Evolutionary conservation across 2,113 vertebrate genomes (phyloP).

Genomic region (Anarrhichthys ocellatus): DNA sequence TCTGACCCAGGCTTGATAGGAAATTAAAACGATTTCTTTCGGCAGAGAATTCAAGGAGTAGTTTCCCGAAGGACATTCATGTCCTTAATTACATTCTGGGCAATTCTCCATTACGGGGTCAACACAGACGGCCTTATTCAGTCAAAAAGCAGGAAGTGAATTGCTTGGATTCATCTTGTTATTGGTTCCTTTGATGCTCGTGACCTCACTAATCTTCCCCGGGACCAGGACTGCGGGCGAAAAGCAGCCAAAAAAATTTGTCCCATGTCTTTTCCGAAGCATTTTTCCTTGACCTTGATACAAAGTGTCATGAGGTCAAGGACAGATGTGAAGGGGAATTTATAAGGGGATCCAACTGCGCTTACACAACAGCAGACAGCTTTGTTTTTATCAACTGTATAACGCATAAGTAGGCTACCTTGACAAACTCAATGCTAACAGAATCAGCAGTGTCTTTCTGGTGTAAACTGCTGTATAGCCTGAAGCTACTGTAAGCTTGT

Average conservation of each 20-base stretch:
- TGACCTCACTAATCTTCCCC: conserved; percentile 41
- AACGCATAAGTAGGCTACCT: not conserved
- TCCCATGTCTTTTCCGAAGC: not conserved
- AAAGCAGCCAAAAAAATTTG: not conserved
- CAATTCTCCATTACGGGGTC: conserved; percentile 53
- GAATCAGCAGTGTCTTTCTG: not conserved
- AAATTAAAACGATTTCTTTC: conserved; percentile 68
- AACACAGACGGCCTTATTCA: conserved; percentile 39
- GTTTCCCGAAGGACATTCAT: conserved; percentile 68
- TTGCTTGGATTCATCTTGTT: conserved; percentile 41
- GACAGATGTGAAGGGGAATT: not conserved
- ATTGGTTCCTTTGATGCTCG: conserved; percentile 40
- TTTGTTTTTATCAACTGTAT: not conserved
- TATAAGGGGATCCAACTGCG: not conserved
- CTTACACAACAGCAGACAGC: not conserved
- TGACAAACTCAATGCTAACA: not conserved
- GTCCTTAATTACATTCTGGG: conserved; percentile 64
- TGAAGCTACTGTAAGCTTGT: not conserved
- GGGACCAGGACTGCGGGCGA: not conserved
- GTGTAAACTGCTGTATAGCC: not conserved
- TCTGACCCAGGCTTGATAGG: conserved; percentile 65
- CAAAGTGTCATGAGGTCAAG: not conserved
- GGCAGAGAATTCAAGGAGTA: conserved; percentile 49
- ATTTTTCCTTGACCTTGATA: not conserved
- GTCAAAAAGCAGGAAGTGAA: conserved; percentile 51